Conservation (phyloP, 2,113 vertebrate genomes). For the Erythrolamprus reginae region DNA sequence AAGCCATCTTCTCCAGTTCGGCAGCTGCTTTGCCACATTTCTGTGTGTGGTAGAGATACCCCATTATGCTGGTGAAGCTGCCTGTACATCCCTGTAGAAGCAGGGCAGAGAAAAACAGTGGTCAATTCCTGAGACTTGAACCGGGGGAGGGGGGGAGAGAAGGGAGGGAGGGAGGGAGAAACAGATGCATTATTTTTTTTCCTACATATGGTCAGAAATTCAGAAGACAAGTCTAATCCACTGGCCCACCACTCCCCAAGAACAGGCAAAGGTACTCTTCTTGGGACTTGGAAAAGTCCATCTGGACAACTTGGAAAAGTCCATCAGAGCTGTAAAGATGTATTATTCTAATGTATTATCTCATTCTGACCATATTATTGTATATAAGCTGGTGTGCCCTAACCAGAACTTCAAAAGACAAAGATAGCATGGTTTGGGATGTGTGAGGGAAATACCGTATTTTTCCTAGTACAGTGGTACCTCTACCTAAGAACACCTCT, state of each 20-base stretch:
- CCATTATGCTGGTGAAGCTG: constrained; percentile 93
- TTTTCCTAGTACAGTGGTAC: no score
- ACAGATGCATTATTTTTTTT: no score
- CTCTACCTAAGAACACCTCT: no score
- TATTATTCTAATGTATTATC: no score
- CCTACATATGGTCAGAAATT: no score
- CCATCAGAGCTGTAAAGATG: not conserved
- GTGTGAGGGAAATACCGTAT: no score
- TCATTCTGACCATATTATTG: no score
- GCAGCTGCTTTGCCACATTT: constrained; percentile 90
- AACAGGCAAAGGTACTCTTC: not conserved
- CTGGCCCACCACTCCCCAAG: not conserved
- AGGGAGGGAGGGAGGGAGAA: not conserved
- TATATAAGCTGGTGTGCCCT: no score
- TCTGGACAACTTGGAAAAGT: not conserved
- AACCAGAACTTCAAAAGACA: no score
- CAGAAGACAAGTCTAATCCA: not conserved
- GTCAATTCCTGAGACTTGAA: not conserved
- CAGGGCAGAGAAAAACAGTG: not conserved
- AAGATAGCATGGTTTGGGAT: no score
- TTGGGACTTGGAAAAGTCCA: not conserved
- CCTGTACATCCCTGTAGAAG: constrained; percentile 80
- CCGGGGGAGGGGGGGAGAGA: no score
- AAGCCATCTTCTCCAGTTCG: constrained; percentile 86
- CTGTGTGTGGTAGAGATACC: constrained; percentile 87